Evolutionary conservation across 2,888 invertebrate species (phyloP).

Genomic region (Limnephilus marmoratus): DNA sequence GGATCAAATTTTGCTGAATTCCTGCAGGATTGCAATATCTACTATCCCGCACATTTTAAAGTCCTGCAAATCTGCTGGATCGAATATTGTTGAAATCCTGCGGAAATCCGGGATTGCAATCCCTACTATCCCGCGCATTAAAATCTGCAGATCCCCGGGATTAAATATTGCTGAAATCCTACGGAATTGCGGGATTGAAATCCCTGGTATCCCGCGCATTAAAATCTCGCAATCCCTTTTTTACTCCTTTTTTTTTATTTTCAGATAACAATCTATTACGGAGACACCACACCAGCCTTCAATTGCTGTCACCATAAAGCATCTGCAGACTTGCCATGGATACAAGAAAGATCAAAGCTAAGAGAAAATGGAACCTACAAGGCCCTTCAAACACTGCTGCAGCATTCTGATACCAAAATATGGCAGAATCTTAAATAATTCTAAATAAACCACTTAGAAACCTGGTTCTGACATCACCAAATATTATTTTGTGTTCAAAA

Average conservation of each 20-base stretch:
- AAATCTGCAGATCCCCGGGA: too few relatives aligned
- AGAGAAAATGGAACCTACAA: constrained; percentile 53
- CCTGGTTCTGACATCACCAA: not conserved
- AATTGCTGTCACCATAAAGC: not conserved
- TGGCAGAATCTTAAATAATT: not conserved
- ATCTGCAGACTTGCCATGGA: constrained; percentile 19
- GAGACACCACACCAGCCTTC: not conserved
- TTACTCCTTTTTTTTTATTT: not conserved
- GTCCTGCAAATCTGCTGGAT: too few relatives aligned
- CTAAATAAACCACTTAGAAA: not conserved
- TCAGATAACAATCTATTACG: not conserved
- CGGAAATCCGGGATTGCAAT: too few relatives aligned
- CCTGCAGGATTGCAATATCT: too few relatives aligned
- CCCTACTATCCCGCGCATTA: too few relatives aligned
- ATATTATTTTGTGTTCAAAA: not conserved
- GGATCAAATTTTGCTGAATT: too few relatives aligned
- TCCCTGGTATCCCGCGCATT: too few relatives aligned
- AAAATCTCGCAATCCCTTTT: too few relatives aligned
- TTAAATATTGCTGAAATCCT: too few relatives aligned
- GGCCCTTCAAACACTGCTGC: constrained; percentile 22
- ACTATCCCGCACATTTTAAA: too few relatives aligned
- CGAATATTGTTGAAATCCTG: too few relatives aligned
- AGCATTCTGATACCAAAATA: constrained; percentile 3
- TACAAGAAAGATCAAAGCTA: constrained; percentile 55
- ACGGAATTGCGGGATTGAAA: too few relatives aligned